Evolutionary conservation across 2,113 vertebrate species (phyloP).

Genomic region (Ageneiosus marmoratus): DNA sequence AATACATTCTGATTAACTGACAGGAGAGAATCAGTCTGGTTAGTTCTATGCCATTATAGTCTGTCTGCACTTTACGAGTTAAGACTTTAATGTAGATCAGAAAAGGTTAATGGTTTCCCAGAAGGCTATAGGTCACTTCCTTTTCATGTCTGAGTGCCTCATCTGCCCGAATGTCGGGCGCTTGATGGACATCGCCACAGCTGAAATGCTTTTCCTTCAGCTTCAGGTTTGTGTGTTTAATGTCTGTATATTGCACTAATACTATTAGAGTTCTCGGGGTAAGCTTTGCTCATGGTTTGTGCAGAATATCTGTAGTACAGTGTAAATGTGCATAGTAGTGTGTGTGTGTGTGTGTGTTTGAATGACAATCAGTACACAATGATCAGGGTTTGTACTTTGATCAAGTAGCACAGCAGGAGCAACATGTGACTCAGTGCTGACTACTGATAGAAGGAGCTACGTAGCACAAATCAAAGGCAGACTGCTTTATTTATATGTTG

Average conservation of each 20-base stretch:
- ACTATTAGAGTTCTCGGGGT: neutral
- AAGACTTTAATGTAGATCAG: neutral
- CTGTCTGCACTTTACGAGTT: neutral
- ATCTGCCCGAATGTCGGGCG: neutral
- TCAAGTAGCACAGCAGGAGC: neutral
- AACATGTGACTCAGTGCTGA: conserved; percentile 32
- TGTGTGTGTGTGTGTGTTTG: neutral
- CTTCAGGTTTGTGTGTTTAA: conserved; percentile 16
- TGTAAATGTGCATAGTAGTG: too few species aligned
- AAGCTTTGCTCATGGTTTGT: neutral
- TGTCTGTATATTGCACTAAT: neutral
- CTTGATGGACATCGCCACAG: neutral
- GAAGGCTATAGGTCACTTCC: conserved; percentile 8
- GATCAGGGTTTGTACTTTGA: conserved; percentile 34
- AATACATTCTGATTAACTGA: neutral
- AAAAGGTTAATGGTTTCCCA: conserved; percentile 28
- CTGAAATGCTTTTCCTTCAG: neutral
- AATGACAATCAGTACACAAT: neutral
- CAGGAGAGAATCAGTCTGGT: neutral
- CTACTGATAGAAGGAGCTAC: neutral
- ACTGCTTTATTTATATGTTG: neutral
- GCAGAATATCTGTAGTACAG: neutral
- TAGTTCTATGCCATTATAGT: neutral
- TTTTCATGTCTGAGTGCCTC: conserved; percentile 4
- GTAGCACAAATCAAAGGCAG: neutral